Evolutionary conservation across 2,113 vertebrate species (phyloP).

Genomic region (Actinemys pallida): DNA sequence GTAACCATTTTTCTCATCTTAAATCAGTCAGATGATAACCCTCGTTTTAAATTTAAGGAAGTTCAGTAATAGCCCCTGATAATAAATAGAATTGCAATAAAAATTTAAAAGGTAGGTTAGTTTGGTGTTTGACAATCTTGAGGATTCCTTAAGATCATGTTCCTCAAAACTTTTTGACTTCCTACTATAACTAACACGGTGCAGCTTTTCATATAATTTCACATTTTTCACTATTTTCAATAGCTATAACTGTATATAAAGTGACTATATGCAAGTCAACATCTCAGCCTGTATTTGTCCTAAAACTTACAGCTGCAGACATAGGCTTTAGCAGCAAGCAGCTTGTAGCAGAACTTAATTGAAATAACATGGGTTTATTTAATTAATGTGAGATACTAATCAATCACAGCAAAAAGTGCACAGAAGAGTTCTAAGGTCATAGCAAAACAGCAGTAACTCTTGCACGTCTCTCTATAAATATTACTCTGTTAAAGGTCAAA

Average conservation of each 20-base stretch:
- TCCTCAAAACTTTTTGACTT: background rate
- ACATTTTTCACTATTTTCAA: background rate
- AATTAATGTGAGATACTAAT: background rate
- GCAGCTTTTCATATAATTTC: background rate
- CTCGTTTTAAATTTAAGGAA: background rate
- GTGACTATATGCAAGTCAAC: background rate
- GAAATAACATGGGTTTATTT: background rate
- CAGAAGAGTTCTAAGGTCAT: background rate
- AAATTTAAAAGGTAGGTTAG: background rate
- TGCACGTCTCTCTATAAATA: background rate
- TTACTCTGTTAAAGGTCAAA: background rate
- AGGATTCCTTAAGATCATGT: background rate
- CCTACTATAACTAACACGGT: background rate
- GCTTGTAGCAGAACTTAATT: background rate
- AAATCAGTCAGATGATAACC: background rate
- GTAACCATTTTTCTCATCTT: background rate
- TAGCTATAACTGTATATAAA: background rate
- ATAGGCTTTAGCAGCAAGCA: background rate
- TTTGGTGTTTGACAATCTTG: background rate
- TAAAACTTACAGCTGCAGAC: background rate
- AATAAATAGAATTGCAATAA: background rate
- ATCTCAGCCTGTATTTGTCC: background rate
- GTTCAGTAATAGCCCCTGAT: background rate
- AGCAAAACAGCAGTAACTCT: rapidly evolving
- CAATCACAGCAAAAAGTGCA: background rate